Evolutionary conservation across 2,888 invertebrate species (phyloP).

Genomic region (Lepidochitona cinerea): DNA sequence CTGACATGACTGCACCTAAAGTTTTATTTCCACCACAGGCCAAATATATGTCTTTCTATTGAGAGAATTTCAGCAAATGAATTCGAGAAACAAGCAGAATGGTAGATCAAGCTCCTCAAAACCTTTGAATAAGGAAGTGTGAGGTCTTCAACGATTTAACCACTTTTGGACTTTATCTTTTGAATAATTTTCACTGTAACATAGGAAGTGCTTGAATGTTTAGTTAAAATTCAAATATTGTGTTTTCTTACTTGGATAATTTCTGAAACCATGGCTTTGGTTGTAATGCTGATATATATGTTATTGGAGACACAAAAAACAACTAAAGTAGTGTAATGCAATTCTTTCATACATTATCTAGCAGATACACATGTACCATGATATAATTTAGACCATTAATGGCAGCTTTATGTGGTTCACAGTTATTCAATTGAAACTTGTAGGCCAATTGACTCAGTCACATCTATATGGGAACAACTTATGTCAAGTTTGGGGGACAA

Average conservation of each 20-base stretch:
- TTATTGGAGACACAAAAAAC: background rate
- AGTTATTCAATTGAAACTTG: background rate
- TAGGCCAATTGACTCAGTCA: background rate
- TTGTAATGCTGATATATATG: background rate
- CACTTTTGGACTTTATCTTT: background rate
- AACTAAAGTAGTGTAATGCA: no score
- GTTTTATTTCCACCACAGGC: background rate
- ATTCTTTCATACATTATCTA: no score
- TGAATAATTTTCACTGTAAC: no score
- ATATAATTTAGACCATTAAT: background rate
- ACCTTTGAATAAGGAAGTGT: background rate
- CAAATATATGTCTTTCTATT: background rate
- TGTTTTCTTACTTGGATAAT: background rate
- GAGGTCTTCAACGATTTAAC: background rate
- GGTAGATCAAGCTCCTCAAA: background rate
- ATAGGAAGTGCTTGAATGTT: no score
- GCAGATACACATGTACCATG: no score
- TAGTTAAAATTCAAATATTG: background rate
- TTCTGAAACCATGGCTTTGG: background rate
- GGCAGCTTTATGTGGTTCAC: background rate
- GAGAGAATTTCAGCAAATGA: background rate
- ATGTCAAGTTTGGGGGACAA: background rate
- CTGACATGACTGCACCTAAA: background rate
- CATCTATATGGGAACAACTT: background rate
- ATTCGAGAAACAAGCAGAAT: background rate